A percentile compares a stretch with the other conserved stretches of the same genome.
Conservation (phyloP, 2,797 vertebrate genomes). For the Phrynocephalus vlangalii region DNA sequence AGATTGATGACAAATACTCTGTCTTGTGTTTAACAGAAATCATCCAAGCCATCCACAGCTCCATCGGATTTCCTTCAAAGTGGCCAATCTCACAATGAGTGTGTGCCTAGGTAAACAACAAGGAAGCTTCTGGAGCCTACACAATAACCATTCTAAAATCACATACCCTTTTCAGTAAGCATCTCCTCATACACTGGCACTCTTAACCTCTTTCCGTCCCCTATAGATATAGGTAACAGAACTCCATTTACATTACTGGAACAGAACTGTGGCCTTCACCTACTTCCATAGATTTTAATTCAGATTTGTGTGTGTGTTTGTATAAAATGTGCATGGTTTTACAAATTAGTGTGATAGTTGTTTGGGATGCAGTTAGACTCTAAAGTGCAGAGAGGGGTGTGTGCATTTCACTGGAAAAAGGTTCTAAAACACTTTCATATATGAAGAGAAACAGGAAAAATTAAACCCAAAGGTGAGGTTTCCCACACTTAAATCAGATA, state of each 20-base stretch:
- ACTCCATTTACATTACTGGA: not conserved
- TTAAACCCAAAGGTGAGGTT: conserved; percentile 54
- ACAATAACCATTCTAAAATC: too few species aligned
- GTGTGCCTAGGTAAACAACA: too few species aligned
- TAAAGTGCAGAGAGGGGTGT: conserved; percentile 15
- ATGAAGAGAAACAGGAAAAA: conserved; percentile 29
- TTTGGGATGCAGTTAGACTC: conserved; percentile 40
- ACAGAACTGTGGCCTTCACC: not conserved
- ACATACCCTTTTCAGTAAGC: not conserved
- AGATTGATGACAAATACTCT: not conserved
- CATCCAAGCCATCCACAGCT: too few species aligned
- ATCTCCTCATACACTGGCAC: not conserved
- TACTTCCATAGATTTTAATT: conserved; percentile 23
- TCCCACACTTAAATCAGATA: conserved; percentile 59
- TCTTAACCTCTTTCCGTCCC: not conserved
- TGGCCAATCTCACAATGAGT: too few species aligned
- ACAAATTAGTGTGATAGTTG: not conserved
- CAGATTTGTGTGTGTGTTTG: not conserved
- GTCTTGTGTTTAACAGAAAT: too few species aligned
- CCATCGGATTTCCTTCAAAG: too few species aligned
- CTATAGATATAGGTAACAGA: not conserved
- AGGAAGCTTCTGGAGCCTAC: too few species aligned
- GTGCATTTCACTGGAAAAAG: not conserved
- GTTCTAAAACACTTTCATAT: not conserved
- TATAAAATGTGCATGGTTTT: not conserved